Evolutionary conservation across 2,113 vertebrate genomes (phyloP).

Genomic region (Erythrocercus mccallii): DNA sequence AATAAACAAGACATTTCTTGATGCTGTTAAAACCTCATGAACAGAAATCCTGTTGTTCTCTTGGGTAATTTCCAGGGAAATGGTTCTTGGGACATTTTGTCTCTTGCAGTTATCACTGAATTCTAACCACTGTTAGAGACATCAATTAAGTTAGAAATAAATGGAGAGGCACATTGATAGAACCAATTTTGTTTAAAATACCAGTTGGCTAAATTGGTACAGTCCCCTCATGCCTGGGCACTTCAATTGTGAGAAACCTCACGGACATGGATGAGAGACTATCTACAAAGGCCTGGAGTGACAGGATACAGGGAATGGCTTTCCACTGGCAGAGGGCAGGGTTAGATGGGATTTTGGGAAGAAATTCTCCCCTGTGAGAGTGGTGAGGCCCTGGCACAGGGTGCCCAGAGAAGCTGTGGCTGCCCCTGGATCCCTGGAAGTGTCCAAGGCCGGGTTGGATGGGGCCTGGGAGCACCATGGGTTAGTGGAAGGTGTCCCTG

Average conservation of each 20-base stretch:
- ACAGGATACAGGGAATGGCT: background rate
- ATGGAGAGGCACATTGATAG: background rate
- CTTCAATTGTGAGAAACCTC: background rate
- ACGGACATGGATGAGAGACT: background rate
- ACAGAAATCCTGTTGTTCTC: background rate
- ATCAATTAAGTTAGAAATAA: background rate
- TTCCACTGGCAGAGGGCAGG: background rate
- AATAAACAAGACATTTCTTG: background rate
- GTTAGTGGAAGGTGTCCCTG: fast-evolving
- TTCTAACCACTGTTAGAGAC: background rate
- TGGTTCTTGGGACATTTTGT: background rate
- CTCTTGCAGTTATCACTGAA: background rate
- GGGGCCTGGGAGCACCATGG: background rate
- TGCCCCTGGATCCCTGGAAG: background rate
- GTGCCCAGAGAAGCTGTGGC: background rate
- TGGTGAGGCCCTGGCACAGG: background rate
- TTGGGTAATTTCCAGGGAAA: background rate
- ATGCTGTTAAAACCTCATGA: background rate
- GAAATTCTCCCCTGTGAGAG: fast-evolving
- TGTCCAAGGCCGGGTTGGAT: background rate
- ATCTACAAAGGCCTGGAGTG: fast-evolving
- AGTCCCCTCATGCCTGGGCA: background rate
- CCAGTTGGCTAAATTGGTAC: background rate
- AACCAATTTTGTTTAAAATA: background rate
- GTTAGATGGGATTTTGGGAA: fast-evolving